Percentiles rank a stretch among this genome's conserved stretches.
These are phyloP conservation scores for Orthochromis malagaraziensis DNA, from an alignment of 2,113 vertebrate genomes.

Conservation along the genomic window DNA sequence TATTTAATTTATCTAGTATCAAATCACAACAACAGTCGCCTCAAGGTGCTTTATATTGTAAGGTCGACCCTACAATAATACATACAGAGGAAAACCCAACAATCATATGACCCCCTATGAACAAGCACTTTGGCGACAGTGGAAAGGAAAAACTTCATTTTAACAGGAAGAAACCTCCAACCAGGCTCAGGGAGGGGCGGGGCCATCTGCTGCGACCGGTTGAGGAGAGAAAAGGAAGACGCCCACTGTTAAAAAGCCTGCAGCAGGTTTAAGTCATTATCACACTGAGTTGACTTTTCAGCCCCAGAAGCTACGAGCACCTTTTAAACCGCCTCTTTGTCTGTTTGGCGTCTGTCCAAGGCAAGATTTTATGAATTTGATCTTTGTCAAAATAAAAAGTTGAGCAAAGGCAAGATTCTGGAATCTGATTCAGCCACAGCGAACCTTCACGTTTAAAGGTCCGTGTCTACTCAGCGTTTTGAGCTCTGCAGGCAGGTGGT, in stretches of 20 bases:
- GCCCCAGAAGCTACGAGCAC: not conserved
- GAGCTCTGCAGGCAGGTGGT: not conserved
- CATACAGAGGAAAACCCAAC: not conserved
- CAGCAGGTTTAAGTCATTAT: not conserved
- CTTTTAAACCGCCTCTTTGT: not conserved
- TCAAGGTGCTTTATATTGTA: fast-evolving
- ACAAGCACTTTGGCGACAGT: not conserved
- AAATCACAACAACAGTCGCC: not conserved
- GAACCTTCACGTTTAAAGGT: not conserved
- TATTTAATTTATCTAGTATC: not conserved
- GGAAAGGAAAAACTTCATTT: fast-evolving
- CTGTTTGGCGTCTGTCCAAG: not conserved
- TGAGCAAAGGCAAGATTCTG: not conserved
- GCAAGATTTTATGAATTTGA: not conserved
- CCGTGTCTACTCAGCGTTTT: not conserved
- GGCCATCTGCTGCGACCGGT: fast-evolving
- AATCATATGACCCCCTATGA: not conserved
- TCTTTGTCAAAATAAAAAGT: not conserved
- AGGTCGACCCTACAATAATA: fast-evolving
- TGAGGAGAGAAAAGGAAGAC: fast-evolving
- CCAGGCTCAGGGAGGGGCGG: not conserved
- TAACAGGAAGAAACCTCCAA: not conserved
- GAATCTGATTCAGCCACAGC: fast-evolving
- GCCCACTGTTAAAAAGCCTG: not conserved
- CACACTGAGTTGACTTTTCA: not conserved